These are phyloP conservation scores for Periphyllus acericola DNA, from an alignment of 2,888 invertebrate species.

Conservation along the genomic window DNA sequence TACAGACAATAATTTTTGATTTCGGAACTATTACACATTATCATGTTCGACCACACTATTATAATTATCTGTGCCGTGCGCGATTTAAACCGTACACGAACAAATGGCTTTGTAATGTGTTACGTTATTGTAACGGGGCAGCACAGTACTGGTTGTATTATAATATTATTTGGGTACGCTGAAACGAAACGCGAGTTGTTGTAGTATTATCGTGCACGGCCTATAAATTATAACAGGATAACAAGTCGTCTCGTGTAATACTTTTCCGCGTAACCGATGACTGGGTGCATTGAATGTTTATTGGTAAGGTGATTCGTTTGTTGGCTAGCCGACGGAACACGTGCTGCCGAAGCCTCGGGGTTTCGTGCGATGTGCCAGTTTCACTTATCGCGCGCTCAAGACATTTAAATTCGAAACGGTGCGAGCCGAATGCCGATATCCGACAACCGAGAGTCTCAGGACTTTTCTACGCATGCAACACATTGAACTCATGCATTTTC, in stretches of 20 bases:
- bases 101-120: no score
- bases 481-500: background rate
- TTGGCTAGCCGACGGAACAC: constrained; percentile 16
- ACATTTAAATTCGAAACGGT: constrained; percentile 23
- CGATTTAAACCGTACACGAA: background rate
- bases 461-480: background rate
- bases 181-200: background rate
- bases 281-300: constrained; percentile 1
- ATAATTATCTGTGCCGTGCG: background rate
- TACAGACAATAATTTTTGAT: constrained; percentile 9
- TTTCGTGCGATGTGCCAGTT: constrained; percentile 11
- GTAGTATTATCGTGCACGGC: background rate
- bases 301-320: constrained; percentile 30
- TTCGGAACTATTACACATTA: background rate
- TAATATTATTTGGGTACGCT: background rate
- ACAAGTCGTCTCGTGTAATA: constrained; percentile 21
- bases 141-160: no score
- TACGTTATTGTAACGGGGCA: no score
- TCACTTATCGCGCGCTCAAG: constrained; percentile 12
- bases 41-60: background rate
- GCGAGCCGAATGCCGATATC: no score
- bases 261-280: constrained; percentile 39
- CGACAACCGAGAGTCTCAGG: background rate
- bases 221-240: constrained; percentile 10
- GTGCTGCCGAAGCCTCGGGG: constrained; percentile 25